These are phyloP conservation scores for Eupithecia subfuscata DNA, from an alignment of 2,888 invertebrate species.

Conservation along the genomic window DNA sequence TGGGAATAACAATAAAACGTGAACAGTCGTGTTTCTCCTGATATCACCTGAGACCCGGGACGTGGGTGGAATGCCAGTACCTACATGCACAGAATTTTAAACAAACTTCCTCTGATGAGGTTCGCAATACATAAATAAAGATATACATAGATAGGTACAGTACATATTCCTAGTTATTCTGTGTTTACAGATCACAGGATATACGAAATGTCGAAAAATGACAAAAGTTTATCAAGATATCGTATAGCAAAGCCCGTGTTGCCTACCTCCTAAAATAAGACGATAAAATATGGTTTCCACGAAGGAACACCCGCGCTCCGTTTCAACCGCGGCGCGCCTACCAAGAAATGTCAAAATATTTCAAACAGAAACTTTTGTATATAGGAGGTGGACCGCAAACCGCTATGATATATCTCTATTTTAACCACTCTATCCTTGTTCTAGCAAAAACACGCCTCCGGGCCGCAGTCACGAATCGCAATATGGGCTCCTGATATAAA, in stretches of 20 bases:
- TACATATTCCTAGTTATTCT: too few relatives aligned
- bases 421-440: slow-evolving; percentile 65
- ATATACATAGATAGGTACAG: background rate
- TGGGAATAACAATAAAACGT: slow-evolving; percentile 81
- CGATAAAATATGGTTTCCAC: slow-evolving; percentile 65
- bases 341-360: slow-evolving; percentile 81
- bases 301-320: slow-evolving; percentile 65
- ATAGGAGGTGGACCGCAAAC: slow-evolving; percentile 67
- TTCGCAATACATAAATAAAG: slow-evolving; percentile 13
- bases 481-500: slow-evolving; percentile 78
- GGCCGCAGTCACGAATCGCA: slow-evolving; percentile 70
- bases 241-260: slow-evolving; percentile 12
- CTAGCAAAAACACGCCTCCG: slow-evolving; percentile 68
- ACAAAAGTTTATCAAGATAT: slow-evolving; percentile 26
- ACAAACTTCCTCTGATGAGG: slow-evolving; percentile 32
- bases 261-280: slow-evolving; percentile 40
- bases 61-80: slow-evolving; percentile 69
- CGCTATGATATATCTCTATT: slow-evolving; percentile 73
- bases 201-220: slow-evolving; percentile 1
- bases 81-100: slow-evolving; percentile 51
- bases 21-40: slow-evolving; percentile 69
- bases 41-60: slow-evolving; percentile 74
- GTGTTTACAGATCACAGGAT: too few relatives aligned
- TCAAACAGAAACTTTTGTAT: slow-evolving; percentile 66
- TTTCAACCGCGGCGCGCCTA: slow-evolving; percentile 57